phyloP scores from a whole-genome alignment of 2,797 vertebrate species.

The Sardinella longiceps region DNA sequence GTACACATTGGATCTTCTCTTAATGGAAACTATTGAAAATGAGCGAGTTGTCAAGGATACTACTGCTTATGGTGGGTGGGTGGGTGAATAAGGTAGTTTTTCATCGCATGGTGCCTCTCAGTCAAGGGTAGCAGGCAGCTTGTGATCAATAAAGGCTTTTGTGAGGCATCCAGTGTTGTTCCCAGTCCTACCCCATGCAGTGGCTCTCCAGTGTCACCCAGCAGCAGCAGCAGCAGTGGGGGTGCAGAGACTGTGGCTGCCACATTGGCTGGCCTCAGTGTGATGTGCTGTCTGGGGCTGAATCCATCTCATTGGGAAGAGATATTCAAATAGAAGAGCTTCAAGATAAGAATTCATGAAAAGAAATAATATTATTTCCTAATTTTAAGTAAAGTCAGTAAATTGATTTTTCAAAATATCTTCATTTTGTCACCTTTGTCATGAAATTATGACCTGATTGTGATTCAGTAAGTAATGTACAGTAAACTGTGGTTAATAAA shows the following conservation, averaged over 20 bases:
- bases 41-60: not conserved
- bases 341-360: not conserved
- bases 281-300: not conserved
- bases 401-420: too few relatives aligned
- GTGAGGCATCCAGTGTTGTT: constrained; percentile 42
- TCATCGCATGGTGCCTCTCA: constrained; percentile 54
- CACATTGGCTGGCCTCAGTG: not conserved
- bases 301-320: not conserved
- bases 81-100: constrained; percentile 54
- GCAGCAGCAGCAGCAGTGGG: constrained; percentile 24
- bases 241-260: not conserved
- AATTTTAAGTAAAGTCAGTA: too few relatives aligned
- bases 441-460: too few relatives aligned
- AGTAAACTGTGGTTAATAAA: too few relatives aligned
- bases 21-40: not conserved
- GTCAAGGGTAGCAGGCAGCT: constrained; percentile 47
- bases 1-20: not conserved
- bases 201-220: constrained; percentile 29
- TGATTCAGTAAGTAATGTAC: too few relatives aligned
- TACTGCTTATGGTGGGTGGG: constrained; percentile 28
- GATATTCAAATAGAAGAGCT: not conserved
- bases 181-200: constrained; percentile 10
- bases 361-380: not conserved
- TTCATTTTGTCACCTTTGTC: too few relatives aligned
- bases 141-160: constrained; percentile 59